Evolutionary conservation across 64 coral and sea anemone genomes (phyloP).

Genomic region (Dendrophyllia cribrosa): DNA sequence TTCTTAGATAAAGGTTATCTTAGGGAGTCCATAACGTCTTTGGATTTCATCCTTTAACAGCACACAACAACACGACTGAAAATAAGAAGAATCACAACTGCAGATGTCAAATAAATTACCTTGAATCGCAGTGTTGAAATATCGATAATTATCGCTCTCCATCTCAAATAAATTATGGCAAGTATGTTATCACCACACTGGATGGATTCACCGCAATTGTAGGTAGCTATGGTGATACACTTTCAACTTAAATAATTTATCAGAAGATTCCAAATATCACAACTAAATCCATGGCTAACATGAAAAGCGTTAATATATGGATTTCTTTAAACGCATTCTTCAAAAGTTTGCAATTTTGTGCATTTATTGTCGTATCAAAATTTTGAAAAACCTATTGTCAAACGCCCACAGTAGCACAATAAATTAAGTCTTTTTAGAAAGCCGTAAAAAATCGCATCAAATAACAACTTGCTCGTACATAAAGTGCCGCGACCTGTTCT

Average conservation of each 20-base stretch:
- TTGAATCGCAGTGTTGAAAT: not conserved
- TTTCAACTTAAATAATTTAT: not conserved
- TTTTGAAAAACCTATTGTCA: too few relatives aligned
- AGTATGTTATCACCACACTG: not conserved
- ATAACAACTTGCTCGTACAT: too few relatives aligned
- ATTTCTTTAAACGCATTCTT: too few relatives aligned
- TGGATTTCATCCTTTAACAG: not conserved
- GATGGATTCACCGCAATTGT: not conserved
- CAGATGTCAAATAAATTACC: not conserved
- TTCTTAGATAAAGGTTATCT: not conserved
- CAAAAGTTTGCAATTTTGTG: too few relatives aligned
- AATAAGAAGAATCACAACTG: not conserved
- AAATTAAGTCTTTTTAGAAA: too few relatives aligned
- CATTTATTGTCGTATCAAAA: too few relatives aligned
- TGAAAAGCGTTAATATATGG: too few relatives aligned
- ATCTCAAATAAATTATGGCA: slow-evolving; percentile 4
- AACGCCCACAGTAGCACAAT: too few relatives aligned
- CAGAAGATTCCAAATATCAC: too few relatives aligned
- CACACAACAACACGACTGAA: not conserved
- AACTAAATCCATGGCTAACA: too few relatives aligned
- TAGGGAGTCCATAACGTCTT: not conserved
- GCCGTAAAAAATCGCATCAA: too few relatives aligned
- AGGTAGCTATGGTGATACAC: not conserved
- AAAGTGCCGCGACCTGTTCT: too few relatives aligned
- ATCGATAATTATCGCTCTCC: not conserved